These are phyloP conservation scores for Escarpia spicata DNA, from an alignment of 2,888 invertebrate genomes.

Conservation along the genomic window DNA sequence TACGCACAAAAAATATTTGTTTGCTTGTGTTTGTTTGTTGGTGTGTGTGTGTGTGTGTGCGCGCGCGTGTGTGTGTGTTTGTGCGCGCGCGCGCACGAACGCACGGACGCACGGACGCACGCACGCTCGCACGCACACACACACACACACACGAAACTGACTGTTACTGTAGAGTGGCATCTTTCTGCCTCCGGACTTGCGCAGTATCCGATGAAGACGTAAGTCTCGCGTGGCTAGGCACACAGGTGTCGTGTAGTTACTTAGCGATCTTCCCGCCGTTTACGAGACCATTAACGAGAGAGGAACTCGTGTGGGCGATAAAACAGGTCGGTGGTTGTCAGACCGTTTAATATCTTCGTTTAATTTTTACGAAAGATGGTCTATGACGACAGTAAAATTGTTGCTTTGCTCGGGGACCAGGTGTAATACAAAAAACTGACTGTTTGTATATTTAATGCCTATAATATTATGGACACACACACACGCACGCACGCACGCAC, in stretches of 20 bases:
- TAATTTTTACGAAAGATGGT: neutral
- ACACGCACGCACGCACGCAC: too few species aligned
- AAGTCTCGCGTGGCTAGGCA: neutral
- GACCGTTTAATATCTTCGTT: conserved; percentile 4
- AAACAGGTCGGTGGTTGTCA: neutral
- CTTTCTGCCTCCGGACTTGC: neutral
- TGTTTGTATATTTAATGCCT: neutral
- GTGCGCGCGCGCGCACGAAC: too few species aligned
- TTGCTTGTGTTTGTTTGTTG: too few species aligned
- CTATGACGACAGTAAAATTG: neutral
- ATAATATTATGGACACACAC: too few species aligned
- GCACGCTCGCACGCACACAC: too few species aligned
- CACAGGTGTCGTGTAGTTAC: neutral
- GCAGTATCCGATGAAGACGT: neutral
- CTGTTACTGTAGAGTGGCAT: too few species aligned
- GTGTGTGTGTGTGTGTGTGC: too few species aligned
- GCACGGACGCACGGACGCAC: too few species aligned
- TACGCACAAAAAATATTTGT: too few species aligned
- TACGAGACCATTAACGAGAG: neutral
- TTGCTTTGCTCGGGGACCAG: neutral
- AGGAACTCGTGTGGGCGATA: neutral
- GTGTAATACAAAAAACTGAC: neutral
- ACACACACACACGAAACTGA: too few species aligned
- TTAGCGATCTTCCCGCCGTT: neutral
- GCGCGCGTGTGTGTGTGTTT: too few species aligned